A percentile compares a stretch with the other conserved stretches of the same genome.
Conservation (phyloP, 2,113 vertebrate species). For the Lagopus leucura region DNA sequence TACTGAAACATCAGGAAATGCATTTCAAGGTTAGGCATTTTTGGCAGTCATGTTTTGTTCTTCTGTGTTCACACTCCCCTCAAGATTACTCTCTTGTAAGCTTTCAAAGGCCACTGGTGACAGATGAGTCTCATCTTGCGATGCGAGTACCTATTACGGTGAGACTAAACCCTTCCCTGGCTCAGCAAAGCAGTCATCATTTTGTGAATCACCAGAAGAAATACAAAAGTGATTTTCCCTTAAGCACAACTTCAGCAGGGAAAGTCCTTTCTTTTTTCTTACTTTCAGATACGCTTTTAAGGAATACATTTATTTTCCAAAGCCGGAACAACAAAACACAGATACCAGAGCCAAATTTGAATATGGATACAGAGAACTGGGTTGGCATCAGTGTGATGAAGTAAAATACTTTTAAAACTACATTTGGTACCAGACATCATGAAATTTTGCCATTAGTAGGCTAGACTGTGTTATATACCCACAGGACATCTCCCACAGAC, state of each 20-base stretch:
- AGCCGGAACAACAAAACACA: not conserved
- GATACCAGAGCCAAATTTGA: not conserved
- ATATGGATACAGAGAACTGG: not conserved
- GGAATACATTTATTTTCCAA: not conserved
- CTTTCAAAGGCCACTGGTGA: constrained; percentile 24
- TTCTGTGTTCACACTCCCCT: constrained; percentile 4
- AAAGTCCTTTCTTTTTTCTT: not conserved
- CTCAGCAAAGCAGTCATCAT: not conserved
- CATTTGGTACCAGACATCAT: not conserved
- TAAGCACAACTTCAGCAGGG: not conserved
- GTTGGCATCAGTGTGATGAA: not conserved
- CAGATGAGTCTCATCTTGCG: not conserved
- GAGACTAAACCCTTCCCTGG: not conserved
- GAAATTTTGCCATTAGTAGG: not conserved
- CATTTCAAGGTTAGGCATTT: constrained; percentile 19
- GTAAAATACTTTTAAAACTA: not conserved
- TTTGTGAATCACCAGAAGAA: not conserved
- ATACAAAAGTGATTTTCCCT: not conserved
- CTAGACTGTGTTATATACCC: not conserved
- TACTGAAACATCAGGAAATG: not conserved
- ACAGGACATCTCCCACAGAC: not conserved
- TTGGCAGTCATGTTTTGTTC: constrained; percentile 41
- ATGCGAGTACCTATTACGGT: accelerated
- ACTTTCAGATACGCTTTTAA: not conserved
- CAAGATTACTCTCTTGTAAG: constrained; percentile 6